A percentile compares a stretch with the other conserved stretches of the same genome.
These are phyloP conservation scores for Anoura caudifer DNA, from an alignment of 2,113 vertebrate species.

Conservation along the genomic window DNA sequence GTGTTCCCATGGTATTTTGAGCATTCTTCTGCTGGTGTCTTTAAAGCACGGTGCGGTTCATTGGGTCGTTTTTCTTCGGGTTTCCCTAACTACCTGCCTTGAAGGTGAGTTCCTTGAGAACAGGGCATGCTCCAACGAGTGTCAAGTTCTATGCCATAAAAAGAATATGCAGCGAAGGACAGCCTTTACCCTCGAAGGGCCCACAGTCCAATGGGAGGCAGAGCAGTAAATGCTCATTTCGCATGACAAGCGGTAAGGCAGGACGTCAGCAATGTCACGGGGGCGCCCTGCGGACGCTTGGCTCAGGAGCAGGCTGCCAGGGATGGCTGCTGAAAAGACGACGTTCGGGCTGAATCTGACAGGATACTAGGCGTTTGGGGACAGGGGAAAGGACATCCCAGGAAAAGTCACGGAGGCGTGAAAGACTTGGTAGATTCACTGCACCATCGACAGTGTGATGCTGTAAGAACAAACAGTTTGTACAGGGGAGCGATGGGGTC, in stretches of 20 bases:
- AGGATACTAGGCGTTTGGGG: neutral
- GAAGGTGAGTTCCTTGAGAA: neutral
- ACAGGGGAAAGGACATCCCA: neutral
- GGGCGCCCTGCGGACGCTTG: neutral
- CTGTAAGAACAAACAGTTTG: neutral
- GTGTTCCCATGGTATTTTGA: neutral
- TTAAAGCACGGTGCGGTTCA: neutral
- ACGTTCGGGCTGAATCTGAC: neutral
- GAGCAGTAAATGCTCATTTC: neutral
- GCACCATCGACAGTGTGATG: neutral
- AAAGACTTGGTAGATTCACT: neutral
- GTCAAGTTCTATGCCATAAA: neutral
- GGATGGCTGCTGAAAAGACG: neutral
- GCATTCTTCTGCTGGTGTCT: neutral
- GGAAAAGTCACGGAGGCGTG: neutral
- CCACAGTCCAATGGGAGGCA: neutral
- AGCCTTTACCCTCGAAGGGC: neutral
- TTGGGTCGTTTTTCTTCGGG: neutral
- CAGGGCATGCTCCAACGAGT: neutral
- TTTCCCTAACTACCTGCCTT: neutral
- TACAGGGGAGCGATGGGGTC: neutral
- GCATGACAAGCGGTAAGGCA: neutral
- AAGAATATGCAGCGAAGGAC: neutral
- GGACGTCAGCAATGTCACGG: neutral
- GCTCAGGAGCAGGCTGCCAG: neutral